These are phyloP conservation scores for Vulpes ferrilata DNA, from an alignment of 2,113 vertebrate species.

Conservation along the genomic window DNA sequence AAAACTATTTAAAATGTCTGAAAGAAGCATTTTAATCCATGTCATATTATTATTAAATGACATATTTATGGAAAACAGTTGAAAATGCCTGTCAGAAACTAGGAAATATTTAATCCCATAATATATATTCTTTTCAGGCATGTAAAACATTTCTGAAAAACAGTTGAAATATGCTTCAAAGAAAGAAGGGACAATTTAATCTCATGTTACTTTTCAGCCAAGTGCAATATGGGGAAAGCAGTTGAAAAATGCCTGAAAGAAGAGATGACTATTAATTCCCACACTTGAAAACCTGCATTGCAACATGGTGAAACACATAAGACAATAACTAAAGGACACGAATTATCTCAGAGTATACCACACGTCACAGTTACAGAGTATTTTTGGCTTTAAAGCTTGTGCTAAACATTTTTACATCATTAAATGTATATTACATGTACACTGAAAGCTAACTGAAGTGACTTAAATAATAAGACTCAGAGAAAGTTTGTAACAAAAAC, in stretches of 20 bases:
- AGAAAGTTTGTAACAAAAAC: conserved; percentile 67
- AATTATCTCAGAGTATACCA: neutral
- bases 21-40: conserved; percentile 17
- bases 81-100: conserved; percentile 48
- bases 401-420: conserved; percentile 62
- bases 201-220: conserved; percentile 75
- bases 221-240: conserved; percentile 19
- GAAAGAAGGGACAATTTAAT: neutral
- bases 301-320: neutral
- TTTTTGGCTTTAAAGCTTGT: conserved; percentile 34
- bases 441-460: conserved; percentile 59
- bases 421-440: conserved; percentile 59
- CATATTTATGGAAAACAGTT: conserved; percentile 60
- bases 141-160: neutral
- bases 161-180: neutral
- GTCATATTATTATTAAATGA: conserved; percentile 52
- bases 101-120: neutral
- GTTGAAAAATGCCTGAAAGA: conserved; percentile 52
- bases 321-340: conserved; percentile 54
- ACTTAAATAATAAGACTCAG: conserved; percentile 66
- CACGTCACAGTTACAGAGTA: neutral
- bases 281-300: neutral
- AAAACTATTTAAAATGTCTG: conserved; percentile 3
- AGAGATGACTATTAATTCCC: neutral
- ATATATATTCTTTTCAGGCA: neutral